Evolutionary conservation across 1,140 invertebrate species (phyloP).

Genomic region (Venturia canescens): DNA sequence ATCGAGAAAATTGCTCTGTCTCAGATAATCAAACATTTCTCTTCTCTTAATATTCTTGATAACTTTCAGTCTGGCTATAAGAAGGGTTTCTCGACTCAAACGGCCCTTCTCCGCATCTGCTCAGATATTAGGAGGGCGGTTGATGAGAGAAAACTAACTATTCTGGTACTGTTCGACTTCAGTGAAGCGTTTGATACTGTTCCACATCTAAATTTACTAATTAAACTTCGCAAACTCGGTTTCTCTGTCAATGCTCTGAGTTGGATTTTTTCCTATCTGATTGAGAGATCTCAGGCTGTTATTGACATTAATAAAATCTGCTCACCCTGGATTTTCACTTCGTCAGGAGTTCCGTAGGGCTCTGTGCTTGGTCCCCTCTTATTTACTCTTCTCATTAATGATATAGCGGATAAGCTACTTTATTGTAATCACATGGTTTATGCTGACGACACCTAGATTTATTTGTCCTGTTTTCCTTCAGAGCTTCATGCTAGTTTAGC

Average conservation of each 20-base stretch:
- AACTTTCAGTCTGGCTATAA: no score
- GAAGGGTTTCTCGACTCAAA: conserved; percentile 21
- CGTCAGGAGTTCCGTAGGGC: neutral
- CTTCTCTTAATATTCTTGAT: no score
- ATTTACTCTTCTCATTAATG: conserved; percentile 34
- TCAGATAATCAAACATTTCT: no score
- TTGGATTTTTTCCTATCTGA: conserved; percentile 33
- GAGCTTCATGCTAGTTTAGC: no score
- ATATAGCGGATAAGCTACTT: neutral
- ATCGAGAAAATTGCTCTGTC: no score
- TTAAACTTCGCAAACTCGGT: conserved; percentile 9
- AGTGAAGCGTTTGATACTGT: no score
- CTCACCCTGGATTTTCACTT: neutral
- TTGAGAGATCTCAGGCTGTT: neutral
- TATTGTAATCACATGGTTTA: conserved; percentile 3
- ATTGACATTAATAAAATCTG: neutral
- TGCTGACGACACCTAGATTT: conserved; percentile 33
- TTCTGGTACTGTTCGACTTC: no score
- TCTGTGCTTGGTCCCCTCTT: neutral
- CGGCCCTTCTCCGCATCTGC: conserved; percentile 52
- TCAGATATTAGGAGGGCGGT: no score
- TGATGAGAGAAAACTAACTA: no score
- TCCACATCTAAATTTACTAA: conserved; percentile 37
- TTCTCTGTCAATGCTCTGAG: conserved; percentile 12
- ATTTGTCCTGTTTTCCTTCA: neutral